phyloP scores from a whole-genome alignment of 2,888 invertebrate species.

The Drosophila aldrichi region DNA sequence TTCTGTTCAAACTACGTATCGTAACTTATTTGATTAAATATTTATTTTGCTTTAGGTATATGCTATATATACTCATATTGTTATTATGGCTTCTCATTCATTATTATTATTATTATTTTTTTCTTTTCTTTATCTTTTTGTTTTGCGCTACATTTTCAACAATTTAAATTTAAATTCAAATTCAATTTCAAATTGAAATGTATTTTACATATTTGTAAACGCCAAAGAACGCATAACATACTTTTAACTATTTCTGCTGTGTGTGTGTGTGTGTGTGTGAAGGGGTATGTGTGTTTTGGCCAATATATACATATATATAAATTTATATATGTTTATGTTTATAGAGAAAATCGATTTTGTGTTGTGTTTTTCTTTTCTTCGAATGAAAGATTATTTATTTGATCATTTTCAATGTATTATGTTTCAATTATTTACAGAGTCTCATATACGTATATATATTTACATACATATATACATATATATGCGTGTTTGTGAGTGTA shows the following conservation, averaged over 20 bases:
- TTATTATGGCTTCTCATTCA: slow-evolving; percentile 32
- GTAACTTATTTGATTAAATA: slow-evolving; percentile 72
- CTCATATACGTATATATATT: slow-evolving; percentile 37
- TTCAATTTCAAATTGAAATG: slow-evolving; percentile 53
- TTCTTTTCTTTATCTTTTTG: not conserved
- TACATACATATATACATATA: slow-evolving; percentile 49
- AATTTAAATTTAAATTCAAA: slow-evolving; percentile 64
- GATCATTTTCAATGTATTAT: slow-evolving; percentile 55
- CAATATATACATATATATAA: not conserved
- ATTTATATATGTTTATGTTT: not conserved
- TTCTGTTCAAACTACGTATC: slow-evolving; percentile 41
- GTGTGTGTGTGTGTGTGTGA: slow-evolving; percentile 21
- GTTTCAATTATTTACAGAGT: slow-evolving; percentile 78
- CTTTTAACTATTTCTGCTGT: slow-evolving; percentile 27
- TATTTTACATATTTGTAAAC: slow-evolving; percentile 70
- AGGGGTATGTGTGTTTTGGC: slow-evolving; percentile 4
- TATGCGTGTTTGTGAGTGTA: slow-evolving; percentile 37
- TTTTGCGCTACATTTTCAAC: slow-evolving; percentile 74
- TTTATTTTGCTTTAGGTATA: slow-evolving; percentile 22
- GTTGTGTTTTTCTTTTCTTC: slow-evolving; percentile 46
- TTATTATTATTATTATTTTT: too few species aligned
- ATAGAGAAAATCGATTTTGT: slow-evolving; percentile 57
- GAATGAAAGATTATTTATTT: slow-evolving; percentile 73
- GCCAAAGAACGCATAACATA: slow-evolving; percentile 71
- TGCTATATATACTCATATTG: slow-evolving; percentile 35